phyloP scores from a whole-genome alignment of 2,113 vertebrate species.

The Pedetes capensis region DNA sequence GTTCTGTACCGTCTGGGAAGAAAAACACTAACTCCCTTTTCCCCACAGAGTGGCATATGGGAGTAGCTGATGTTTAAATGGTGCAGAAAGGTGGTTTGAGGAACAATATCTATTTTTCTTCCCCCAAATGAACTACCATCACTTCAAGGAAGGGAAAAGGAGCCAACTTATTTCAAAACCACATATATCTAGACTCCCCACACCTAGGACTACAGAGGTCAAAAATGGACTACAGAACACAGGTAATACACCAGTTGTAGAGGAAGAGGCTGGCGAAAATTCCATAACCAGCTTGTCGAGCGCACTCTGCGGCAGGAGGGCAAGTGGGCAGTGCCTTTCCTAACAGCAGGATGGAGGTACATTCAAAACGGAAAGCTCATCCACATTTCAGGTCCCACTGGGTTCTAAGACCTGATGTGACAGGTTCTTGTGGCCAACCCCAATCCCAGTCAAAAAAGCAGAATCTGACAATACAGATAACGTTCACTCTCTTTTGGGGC shows the following conservation, averaged over 20 bases:
- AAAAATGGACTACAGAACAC: neutral
- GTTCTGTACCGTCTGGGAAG: neutral
- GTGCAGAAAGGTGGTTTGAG: neutral
- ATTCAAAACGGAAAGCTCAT: neutral
- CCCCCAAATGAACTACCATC: neutral
- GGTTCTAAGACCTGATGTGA: neutral
- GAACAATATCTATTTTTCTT: neutral
- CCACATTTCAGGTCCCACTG: neutral
- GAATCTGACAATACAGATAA: neutral
- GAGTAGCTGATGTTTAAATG: neutral
- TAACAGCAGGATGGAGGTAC: neutral
- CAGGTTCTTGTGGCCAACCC: neutral
- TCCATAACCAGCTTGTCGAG: neutral
- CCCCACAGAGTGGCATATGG: neutral
- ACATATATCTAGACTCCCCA: neutral
- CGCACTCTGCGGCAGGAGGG: neutral
- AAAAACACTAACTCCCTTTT: conserved; percentile 37
- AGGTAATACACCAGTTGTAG: neutral
- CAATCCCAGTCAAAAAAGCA: neutral
- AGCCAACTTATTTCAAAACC: neutral
- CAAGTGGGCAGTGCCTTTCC: neutral
- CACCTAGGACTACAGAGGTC: neutral
- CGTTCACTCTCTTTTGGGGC: neutral
- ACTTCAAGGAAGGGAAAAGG: conserved; percentile 4
- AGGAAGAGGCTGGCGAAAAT: neutral